A percentile compares a stretch with the other conserved stretches of the same genome.
Conservation (phyloP, 2,113 vertebrate genomes). For the Scopus umbretta region DNA sequence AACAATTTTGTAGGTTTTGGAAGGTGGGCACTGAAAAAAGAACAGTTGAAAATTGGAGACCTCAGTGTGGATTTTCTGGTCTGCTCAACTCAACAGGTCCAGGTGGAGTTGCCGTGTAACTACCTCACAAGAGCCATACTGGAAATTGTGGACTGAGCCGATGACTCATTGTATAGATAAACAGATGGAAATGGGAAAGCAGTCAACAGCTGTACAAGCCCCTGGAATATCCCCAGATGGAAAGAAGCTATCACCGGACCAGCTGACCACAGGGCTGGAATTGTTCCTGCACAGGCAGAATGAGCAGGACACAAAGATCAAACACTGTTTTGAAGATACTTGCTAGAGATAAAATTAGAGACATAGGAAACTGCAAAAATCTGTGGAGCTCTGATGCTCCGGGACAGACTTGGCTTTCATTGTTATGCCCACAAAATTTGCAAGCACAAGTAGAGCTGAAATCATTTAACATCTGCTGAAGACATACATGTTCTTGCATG, state of each 20-base stretch:
- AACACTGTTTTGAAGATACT: neutral
- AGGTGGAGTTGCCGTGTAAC: neutral
- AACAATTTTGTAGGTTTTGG: neutral
- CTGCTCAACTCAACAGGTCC: neutral
- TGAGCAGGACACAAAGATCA: neutral
- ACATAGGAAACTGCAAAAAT: neutral
- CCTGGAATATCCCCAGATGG: neutral
- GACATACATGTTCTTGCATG: neutral
- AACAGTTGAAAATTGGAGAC: neutral
- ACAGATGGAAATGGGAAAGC: neutral
- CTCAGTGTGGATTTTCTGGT: neutral
- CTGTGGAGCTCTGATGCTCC: neutral
- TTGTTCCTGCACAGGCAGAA: neutral
- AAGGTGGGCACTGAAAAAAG: neutral
- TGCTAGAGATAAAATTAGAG: neutral
- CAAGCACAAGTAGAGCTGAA: neutral
- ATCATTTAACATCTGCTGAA: neutral
- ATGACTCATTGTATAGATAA: neutral
- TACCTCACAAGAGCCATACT: neutral
- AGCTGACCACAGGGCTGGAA: neutral
- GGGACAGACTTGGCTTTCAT: neutral
- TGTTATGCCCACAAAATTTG: neutral
- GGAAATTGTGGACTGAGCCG: neutral
- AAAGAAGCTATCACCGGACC: neutral
- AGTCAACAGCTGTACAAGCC: neutral